phyloP scores from a whole-genome alignment of 2,113 vertebrate genomes.

The Rhinoderma darwinii region DNA sequence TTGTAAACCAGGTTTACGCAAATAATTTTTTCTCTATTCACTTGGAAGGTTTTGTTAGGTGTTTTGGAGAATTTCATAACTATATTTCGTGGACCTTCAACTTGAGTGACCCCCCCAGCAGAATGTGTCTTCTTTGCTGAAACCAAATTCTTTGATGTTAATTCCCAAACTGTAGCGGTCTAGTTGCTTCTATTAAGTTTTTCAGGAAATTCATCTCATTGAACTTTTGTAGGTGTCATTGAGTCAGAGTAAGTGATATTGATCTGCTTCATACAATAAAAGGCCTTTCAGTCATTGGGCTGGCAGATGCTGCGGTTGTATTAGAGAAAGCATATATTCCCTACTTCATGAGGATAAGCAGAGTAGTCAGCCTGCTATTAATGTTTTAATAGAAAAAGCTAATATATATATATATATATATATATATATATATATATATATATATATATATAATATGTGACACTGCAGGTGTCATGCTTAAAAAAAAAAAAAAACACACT shows the following conservation, averaged over 20 bases:
- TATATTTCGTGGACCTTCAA: background rate
- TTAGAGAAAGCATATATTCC: background rate
- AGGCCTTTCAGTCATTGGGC: background rate
- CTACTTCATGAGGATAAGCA: background rate
- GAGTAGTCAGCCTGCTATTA: background rate
- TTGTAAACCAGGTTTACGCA: background rate
- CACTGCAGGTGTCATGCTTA: no score
- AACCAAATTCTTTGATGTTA: background rate
- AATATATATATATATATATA: no score
- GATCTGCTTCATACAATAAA: background rate
- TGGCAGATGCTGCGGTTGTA: background rate
- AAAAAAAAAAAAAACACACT: no score
- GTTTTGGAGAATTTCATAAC: background rate
- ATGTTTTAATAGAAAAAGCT: no score
- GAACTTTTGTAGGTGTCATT: background rate
- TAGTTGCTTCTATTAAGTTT: background rate
- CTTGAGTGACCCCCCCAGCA: background rate
- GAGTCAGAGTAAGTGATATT: background rate
- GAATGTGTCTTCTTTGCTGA: background rate
- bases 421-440: no score
- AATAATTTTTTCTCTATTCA: background rate
- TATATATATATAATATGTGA: no score
- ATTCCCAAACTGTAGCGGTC: background rate
- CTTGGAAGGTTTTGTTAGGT: background rate
- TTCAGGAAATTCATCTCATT: background rate